A percentile compares a stretch with the other conserved stretches of the same genome.
phyloP scores from a whole-genome alignment of 2,797 vertebrate genomes.

The Girardinus metallicus region DNA sequence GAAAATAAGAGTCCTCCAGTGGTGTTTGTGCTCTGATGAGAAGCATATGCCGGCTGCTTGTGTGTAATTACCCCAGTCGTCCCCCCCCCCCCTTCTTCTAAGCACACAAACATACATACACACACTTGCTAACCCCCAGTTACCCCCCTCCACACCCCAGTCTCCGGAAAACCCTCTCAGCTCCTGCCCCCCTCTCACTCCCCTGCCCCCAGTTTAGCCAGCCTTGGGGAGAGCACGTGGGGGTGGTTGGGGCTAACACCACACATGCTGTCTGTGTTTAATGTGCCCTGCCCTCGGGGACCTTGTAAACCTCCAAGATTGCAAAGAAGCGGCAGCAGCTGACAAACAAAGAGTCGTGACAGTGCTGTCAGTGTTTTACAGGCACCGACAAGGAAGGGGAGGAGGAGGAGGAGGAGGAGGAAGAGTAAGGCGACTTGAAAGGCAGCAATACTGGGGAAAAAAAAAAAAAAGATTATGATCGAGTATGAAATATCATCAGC shows the following conservation, averaged over 20 bases:
- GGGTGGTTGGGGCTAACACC: conserved; percentile 54
- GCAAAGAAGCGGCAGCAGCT: conserved; percentile 60
- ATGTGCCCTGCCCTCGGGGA: conserved; percentile 68
- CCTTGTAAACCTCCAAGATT: conserved; percentile 72
- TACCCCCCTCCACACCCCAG: conserved; percentile 38
- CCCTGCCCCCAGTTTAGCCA: conserved; percentile 48
- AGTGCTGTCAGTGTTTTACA: conserved; percentile 62
- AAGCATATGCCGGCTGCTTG: conserved; percentile 86
- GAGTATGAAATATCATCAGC: conserved; percentile 41
- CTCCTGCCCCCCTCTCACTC: conserved; percentile 11
- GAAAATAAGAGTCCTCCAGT: conserved; percentile 77
- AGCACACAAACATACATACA: conserved; percentile 9
- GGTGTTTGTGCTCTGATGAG: conserved; percentile 80
- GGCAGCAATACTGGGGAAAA: conserved; percentile 8
- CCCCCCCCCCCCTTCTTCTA: conserved; percentile 42
- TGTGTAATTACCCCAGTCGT: conserved; percentile 82
- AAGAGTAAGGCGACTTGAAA: conserved; percentile 49
- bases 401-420: conserved; percentile 32
- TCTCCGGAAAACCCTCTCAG: conserved; percentile 68
- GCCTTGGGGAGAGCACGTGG: conserved; percentile 24
- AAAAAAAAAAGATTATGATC: conserved; percentile 35
- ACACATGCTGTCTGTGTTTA: conserved; percentile 73
- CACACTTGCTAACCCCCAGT: conserved; percentile 21
- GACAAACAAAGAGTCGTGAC: conserved; percentile 71
- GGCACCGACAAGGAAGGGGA: conserved; percentile 21